phyloP scores from a whole-genome alignment of 2,888 invertebrate genomes.

The Trissolcus brochymenae region DNA sequence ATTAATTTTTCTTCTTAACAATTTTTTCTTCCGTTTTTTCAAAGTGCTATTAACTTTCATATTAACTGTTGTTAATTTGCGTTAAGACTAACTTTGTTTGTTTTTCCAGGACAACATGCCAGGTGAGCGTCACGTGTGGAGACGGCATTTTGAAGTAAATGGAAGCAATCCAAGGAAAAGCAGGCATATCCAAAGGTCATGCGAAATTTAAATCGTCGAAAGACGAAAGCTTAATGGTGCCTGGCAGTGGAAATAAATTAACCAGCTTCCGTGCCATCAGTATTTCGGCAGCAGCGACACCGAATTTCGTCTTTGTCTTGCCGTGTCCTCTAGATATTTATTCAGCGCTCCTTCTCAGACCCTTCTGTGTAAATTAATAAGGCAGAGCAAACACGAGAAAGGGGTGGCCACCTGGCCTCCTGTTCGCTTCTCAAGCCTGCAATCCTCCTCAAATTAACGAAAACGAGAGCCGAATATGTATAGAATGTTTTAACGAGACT shows the following conservation, averaged over 20 bases:
- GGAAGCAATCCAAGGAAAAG: background rate
- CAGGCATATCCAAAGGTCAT: slow-evolving; percentile 60
- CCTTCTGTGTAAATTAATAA: slow-evolving; percentile 69
- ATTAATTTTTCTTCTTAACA: too few species aligned
- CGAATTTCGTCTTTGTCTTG: slow-evolving; percentile 66
- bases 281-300: slow-evolving; percentile 46
- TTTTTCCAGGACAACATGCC: too few species aligned
- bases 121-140: too few species aligned
- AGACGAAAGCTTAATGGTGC: slow-evolving; percentile 67
- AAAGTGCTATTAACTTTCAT: too few species aligned
- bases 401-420: slow-evolving; percentile 56
- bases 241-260: slow-evolving; percentile 70
- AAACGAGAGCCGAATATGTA: slow-evolving; percentile 58
- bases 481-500: slow-evolving; percentile 53
- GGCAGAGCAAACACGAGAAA: slow-evolving; percentile 65
- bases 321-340: slow-evolving; percentile 66
- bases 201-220: slow-evolving; percentile 62
- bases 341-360: slow-evolving; percentile 62
- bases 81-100: too few species aligned
- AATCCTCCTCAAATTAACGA: slow-evolving; percentile 58
- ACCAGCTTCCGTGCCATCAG: slow-evolving; percentile 63
- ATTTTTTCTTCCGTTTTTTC: too few species aligned
- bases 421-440: slow-evolving; percentile 49
- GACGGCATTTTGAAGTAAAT: background rate
- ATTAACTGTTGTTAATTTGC: too few species aligned